Percentiles rank a stretch among this genome's conserved stretches.
These are phyloP conservation scores for Dasysyrphus albostriatus DNA, from an alignment of 2,888 invertebrate species.

Conservation along the genomic window DNA sequence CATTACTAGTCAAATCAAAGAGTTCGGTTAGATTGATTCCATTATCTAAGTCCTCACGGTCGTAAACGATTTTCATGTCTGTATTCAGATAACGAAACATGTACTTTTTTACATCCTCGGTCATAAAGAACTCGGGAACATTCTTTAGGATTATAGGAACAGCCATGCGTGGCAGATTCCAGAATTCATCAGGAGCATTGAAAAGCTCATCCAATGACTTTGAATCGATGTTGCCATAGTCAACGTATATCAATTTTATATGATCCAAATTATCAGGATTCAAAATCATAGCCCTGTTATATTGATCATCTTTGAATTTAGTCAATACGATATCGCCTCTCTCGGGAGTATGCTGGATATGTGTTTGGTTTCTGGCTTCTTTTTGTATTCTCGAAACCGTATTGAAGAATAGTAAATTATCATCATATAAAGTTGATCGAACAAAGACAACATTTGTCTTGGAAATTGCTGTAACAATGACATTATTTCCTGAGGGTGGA, in stretches of 20 bases:
- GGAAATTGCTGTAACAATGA: constrained; percentile 80
- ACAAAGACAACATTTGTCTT: constrained; percentile 81
- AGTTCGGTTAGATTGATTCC: constrained; percentile 78
- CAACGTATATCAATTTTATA: constrained; percentile 80
- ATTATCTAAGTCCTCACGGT: constrained; percentile 76
- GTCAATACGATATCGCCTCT: constrained; percentile 80
- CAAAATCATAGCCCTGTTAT: constrained; percentile 80
- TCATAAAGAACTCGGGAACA: constrained; percentile 79
- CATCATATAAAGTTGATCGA: constrained; percentile 78
- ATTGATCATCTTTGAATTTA: constrained; percentile 77
- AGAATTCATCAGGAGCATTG: constrained; percentile 78
- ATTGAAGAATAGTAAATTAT: constrained; percentile 78
- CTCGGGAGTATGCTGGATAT: constrained; percentile 77
- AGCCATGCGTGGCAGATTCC: constrained; percentile 78
- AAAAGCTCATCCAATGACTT: constrained; percentile 78
- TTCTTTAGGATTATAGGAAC: constrained; percentile 80
- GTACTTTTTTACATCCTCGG: constrained; percentile 78
- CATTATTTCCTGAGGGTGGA: constrained; percentile 78
- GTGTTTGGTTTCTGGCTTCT: constrained; percentile 73
- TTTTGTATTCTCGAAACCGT: constrained; percentile 77
- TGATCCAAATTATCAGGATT: constrained; percentile 77
- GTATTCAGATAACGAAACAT: constrained; percentile 78
- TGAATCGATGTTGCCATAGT: constrained; percentile 81
- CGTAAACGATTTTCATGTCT: constrained; percentile 78
- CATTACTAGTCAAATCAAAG: constrained; percentile 78